A percentile compares a stretch with the other conserved stretches of the same genome.
phyloP scores from a whole-genome alignment of 2,797 vertebrate genomes.

The Siniperca obscura region DNA sequence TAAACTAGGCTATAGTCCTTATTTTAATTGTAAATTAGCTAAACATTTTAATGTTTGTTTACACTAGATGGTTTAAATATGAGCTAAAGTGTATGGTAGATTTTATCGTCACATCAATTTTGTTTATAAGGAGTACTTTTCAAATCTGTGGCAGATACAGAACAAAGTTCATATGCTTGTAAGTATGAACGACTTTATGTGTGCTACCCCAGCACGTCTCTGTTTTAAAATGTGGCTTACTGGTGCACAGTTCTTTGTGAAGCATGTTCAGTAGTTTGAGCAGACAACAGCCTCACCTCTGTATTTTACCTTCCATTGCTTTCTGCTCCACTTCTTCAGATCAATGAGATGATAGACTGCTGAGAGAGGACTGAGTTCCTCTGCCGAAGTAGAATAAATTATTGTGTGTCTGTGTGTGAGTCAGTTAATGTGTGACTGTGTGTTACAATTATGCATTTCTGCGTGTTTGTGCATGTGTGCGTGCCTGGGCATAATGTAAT shows the following conservation, averaged over 20 bases:
- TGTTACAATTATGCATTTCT: not conserved
- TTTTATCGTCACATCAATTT: not conserved
- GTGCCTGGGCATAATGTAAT: not conserved
- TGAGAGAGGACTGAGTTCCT: constrained; percentile 19
- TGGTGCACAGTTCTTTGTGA: constrained; percentile 6
- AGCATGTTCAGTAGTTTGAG: constrained; percentile 8
- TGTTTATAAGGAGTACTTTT: not conserved
- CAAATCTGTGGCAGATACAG: not conserved
- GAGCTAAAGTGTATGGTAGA: not conserved
- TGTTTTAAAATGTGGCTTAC: constrained; percentile 1
- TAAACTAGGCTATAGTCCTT: not conserved
- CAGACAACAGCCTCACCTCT: constrained; percentile 26
- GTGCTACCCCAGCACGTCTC: not conserved
- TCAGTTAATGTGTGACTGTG: constrained; percentile 10
- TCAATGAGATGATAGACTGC: constrained; percentile 52
- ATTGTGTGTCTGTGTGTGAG: constrained; percentile 18
- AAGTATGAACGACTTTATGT: not conserved
- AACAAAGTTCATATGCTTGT: constrained; percentile 8
- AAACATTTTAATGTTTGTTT: not conserved
- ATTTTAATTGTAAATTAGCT: not conserved
- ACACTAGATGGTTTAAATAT: not conserved
- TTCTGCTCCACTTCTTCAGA: constrained; percentile 54
- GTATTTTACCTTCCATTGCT: constrained; percentile 32
- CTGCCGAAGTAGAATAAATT: constrained; percentile 7
- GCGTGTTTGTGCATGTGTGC: not conserved